Base-by-base conservation (phyloP, 2,888 invertebrate genomes). In the Nomada ferruginata region DNA sequence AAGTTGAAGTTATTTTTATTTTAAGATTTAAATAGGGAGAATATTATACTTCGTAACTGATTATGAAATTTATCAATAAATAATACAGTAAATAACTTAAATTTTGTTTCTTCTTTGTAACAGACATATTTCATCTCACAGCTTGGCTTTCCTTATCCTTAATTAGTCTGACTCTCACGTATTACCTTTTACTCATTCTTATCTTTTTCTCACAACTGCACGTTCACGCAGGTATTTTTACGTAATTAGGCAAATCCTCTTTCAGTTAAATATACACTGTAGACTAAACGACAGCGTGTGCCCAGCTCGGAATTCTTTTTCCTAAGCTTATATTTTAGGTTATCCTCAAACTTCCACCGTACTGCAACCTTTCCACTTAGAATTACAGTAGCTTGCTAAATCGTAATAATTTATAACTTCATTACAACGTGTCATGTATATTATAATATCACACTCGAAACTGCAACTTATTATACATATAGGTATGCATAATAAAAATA, bases 231-330 rank as follows among this genome's bases (percentile, higher is more conserved):
- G 29, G 13, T 52, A 36, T 66, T 53, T 53, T 36, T 53, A 66
- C 53, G 36, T 4, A 36, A 66, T 52, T 36, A 66, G 53, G 36
- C n/a, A 66, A 66, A 66, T 53, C 66, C 15, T 10, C 53, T 15
- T 66, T 66, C 29, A 53, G 20, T 53, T n/a, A n/a, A 66, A 29
- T 36, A 20, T 36, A 66, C 50, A 50, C 20, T 20, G 36, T 15
- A 53, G 36, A n/a, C 20, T 29, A 3, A 15, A 44, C 42, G 60
- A 42, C 42, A 20, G 47, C 63, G 15, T 18, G 23, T 13, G 63
- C 23, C 20, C 5, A 47, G 23, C n/a, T 63, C 44, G 7, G 47
- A 10, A 64, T 18, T 50, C 13, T 26, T 23, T 26, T 44, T 50
- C 47, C 11, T 2, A 23, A 23, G 11, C 11, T 64, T 23, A 15